phyloP scores from a whole-genome alignment of 2,797 vertebrate genomes.

The Oreochromis mossambicus region DNA sequence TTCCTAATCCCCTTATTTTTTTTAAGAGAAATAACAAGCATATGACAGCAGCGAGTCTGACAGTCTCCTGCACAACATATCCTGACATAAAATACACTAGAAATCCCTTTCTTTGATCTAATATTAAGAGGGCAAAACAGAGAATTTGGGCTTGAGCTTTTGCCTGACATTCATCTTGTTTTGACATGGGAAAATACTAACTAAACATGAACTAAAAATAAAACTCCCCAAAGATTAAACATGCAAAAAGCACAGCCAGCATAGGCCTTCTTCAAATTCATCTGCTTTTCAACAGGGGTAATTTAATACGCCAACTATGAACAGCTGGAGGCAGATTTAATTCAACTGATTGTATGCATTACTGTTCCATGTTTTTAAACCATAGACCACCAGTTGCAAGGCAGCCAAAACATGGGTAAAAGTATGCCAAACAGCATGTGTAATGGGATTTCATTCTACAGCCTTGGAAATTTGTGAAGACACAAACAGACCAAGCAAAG shows the following conservation, averaged over 20 bases:
- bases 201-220: constrained; percentile 13
- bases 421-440: background rate
- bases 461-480: background rate
- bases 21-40: background rate
- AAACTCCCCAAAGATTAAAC: constrained; percentile 13
- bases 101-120: constrained; percentile 9
- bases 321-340: constrained; percentile 52
- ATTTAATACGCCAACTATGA: constrained; percentile 50
- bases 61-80: background rate
- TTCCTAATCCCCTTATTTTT: background rate
- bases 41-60: constrained; percentile 1
- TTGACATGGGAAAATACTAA: constrained; percentile 20
- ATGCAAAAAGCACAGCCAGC: background rate
- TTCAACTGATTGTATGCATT: constrained; percentile 6
- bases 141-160: background rate
- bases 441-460: background rate
- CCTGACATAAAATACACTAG: background rate
- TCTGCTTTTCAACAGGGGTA: constrained; percentile 41
- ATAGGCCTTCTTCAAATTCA: constrained; percentile 23
- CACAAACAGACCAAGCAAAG: background rate
- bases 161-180: constrained; percentile 14
- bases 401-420: constrained; percentile 28
- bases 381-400: background rate
- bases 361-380: constrained; percentile 1
- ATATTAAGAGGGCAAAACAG: background rate